Base-by-base conservation (phyloP, 2,113 vertebrate species). In the Sorex fumeus region DNA sequence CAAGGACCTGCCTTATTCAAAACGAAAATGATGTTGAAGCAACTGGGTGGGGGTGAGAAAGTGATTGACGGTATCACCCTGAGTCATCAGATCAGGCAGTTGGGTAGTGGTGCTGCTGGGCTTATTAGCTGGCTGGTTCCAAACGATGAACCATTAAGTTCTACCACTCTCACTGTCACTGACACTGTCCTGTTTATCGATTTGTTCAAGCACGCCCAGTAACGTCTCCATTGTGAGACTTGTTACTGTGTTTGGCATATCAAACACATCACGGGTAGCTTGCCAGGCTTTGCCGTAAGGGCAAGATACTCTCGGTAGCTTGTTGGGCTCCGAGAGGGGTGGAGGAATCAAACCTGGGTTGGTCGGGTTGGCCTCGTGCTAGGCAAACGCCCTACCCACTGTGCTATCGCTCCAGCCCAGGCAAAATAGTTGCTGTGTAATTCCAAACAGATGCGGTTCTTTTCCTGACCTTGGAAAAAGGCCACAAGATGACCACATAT, bases 341-440 rank as follows among this genome's bases (percentile, higher is more conserved):
- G n/a, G n/a, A n/a, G n/a, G n/a, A n/a, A n/a, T n/a, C n/a, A n/a
- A n/a, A n/a, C n/a, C n/a, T n/a, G n/a, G n/a, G n/a, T n/a, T n/a
- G n/a, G n/a, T n/a, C n/a, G n/a, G n/a, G n/a, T n/a, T n/a, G n/a
- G n/a, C n/a, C n/a, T n/a, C n/a, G n/a, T n/a, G n/a, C n/a, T n/a
- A n/a, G n/a, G n/a, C n/a, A n/a, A n/a, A n/a, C n/a, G n/a, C n/a
- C n/a, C n/a, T n/a, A n/a, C n/a, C n/a, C n/a, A n/a, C n/a, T n/a
- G n/a, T n/a, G n/a, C n/a, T n/a, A n/a, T n/a, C n/a, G n/a, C n/a
- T n/a, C n/a, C n/a, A n/a, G n/a, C n/a, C 75, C 69, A 75, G 76
- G 25, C 82, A 86, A 86, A 94, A 83, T 36, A 87, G 47, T 6
- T 21, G 50, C 76, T 53, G 57, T 64, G 60, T 57, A 32, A 78